Evolutionary conservation across 2,113 vertebrate species (phyloP), one percentile per base, ranked within the genome.

Genomic region (Climacteris rufus): DNA sequence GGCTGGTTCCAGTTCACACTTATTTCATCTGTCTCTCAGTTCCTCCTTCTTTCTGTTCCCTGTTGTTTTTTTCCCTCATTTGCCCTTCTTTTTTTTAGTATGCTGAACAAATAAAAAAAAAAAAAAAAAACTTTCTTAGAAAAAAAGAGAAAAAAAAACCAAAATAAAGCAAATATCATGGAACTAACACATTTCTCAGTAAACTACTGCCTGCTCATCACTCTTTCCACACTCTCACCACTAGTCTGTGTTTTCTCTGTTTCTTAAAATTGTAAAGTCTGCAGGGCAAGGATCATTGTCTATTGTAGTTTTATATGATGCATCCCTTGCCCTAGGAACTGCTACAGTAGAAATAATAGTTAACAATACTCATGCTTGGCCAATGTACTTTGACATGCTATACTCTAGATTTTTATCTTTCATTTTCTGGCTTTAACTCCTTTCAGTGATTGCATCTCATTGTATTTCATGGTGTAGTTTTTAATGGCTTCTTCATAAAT

Each of bases 401-500:
- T 49, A 83, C 71, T 89, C 44, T 57, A 87, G 84, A 65, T 84
- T 95, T 96, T 93, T 96, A 59, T 30, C 71, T 85, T 84, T 80
- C 64, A 56, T 90, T 93, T 95, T 93, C 80, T 79, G 60, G 42
- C 87, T 93, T 94, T 91, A 83, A 75, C 68, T 93, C 35, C 40
- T 78, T 94, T 88, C 74, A 88, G 35, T 83, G 78, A 77, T 75
- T 95, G n/a, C 78, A 92, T 93, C 60, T 75, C 83, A 90, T 94
- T 93, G 54, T 88, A 78, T 93, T 95, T 93, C 94, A 94, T 87
- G 44, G 75, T 94, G 60, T 86, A 95, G 93, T 72, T 90, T 93
- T 95, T 86, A 94, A 94, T 83, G 76, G 28, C 47, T 94, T 93
- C 79, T 88, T 93, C 69, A 88, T 90, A 86, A 89, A 86, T 95